Percentiles rank a stretch among this genome's conserved stretches.
These are phyloP conservation scores for Drosophila pseudoananassae DNA, from an alignment of 1,140 invertebrate species.

Conservation along the genomic window DNA sequence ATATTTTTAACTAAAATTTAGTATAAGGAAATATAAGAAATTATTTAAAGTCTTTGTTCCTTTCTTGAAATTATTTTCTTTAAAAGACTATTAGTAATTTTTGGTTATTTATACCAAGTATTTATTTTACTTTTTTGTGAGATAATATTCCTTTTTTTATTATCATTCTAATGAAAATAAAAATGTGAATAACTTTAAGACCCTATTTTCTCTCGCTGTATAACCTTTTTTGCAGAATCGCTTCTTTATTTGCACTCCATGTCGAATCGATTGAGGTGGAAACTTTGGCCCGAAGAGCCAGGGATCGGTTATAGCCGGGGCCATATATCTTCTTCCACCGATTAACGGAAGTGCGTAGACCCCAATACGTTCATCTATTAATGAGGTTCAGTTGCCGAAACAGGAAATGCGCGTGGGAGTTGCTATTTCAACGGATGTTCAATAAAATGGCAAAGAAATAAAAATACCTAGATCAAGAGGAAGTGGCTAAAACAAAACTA, in stretches of 20 bases:
- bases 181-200: not conserved
- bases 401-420: conserved; percentile 73
- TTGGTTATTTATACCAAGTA: too few relatives aligned
- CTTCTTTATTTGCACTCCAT: conserved; percentile 46
- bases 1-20: too few relatives aligned
- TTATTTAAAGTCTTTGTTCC: too few relatives aligned
- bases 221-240: conserved; percentile 41
- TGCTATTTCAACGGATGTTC: conserved; percentile 23
- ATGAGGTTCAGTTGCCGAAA: conserved; percentile 26
- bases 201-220: conserved; percentile 3
- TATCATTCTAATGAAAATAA: too few relatives aligned
- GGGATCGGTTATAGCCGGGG: conserved; percentile 9
- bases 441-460: not conserved
- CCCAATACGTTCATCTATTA: conserved; percentile 71
- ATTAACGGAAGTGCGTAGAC: conserved; percentile 70
- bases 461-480: not conserved
- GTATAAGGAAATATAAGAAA: too few relatives aligned
- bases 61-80: too few relatives aligned
- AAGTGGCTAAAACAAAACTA: not conserved
- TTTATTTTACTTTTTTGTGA: too few relatives aligned
- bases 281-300: conserved; percentile 12
- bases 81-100: too few relatives aligned
- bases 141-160: too few relatives aligned
- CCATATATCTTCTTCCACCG: conserved; percentile 4
- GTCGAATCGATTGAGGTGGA: conserved; percentile 57